Evolutionary conservation across 2,797 vertebrate species (phyloP), one percentile per base, ranked within the genome.

Genomic region (Rhinogobio ventralis): DNA sequence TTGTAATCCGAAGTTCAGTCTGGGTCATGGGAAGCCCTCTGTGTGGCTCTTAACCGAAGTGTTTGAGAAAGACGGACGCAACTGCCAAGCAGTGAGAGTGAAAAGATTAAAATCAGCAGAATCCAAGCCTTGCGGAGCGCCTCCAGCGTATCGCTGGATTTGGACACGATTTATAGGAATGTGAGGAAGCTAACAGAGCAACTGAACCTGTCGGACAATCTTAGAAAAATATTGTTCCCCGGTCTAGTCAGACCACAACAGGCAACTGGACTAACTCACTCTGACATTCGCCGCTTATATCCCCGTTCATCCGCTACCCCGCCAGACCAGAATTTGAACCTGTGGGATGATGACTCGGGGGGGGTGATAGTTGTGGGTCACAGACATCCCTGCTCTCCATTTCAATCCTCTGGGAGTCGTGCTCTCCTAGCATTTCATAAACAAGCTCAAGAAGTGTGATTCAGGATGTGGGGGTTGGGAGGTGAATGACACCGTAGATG

Each of bases 151-250:
- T 73, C 55, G 15, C 57, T 78, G 81, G 79, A 79, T 53, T 83
- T 64, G 74, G 72, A 81, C 79, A 73, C 57, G 74, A 81, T 79
- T 67, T 84, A 57, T 64, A 81, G 79, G 82, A 91, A 91, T 84
- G 87, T 80, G 85, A 87, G 83, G 88, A 88, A 91, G 89, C 76
- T 86, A 78, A 57, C 23, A 85, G 88, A 85, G 87, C 84, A 90
- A 91, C 89, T 82, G 86, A 81, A 85, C 79, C 25, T 89, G 91
- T 89, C 84, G 89, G 90, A 88, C 93, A 95, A 96, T 95, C 95
- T 95, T 93, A 91, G 86, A 93, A 92, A 93, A 95, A 95, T 95
- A 95, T 95, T 95, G 92, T 94, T 94, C 92, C 92, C 90, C 91
- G 86, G 94, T 95, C 94, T 95, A 91, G 94, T 93, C 94, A 85